Base-by-base conservation (phyloP, 1,140 invertebrate species). In the Drosophila busckii region DNA sequence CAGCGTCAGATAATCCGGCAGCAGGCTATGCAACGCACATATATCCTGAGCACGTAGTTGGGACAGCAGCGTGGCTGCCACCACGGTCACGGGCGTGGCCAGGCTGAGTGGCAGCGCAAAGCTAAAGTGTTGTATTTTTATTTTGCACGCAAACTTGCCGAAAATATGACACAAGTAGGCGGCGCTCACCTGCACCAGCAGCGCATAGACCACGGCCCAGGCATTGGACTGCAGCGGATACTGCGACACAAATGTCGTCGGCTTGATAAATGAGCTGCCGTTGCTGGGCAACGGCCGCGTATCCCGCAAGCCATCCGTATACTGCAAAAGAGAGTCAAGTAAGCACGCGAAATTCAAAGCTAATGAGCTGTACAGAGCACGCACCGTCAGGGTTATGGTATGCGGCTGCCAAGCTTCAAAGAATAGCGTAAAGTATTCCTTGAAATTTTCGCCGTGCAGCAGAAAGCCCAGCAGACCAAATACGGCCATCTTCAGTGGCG, bases 141-240 rank as follows among this genome's bases (percentile, higher is more conserved):
- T 94, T 89, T 94, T 94, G 85, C 93, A 95, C 5, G 94, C 91
- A 69, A 95, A 95, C 89, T 94, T 95, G 13, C 91, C 92, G 68
- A 93, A 92, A 53, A 92, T 90, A 71, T 94, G 95, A 68, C 91
- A 91, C 6, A 93, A 60, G 54, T 93, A 91, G 9, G 92, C 90
- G 0, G 91, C 88, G 3, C 89, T 37, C 13, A 92, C 89, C 71
- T 95, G 93, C 40, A 93, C 88, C 2, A 92, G 48, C 10, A 93
- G 85, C 0, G 92, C 87, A 42, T 90, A 89, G 23, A 93, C 19
- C 7, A 80, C 49, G 2, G 69, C 64, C 42, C 45, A 60, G 58
- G 13, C 90, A 89, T 35, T 89, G 85, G 76, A 88, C 52, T 80
- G 58, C 16, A 85, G 44, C n/a, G 45, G 41, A 28, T 42, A 59